Evolutionary conservation across 1,140 invertebrate genomes (phyloP).

Genomic region (Teleogryllus occipitalis): DNA sequence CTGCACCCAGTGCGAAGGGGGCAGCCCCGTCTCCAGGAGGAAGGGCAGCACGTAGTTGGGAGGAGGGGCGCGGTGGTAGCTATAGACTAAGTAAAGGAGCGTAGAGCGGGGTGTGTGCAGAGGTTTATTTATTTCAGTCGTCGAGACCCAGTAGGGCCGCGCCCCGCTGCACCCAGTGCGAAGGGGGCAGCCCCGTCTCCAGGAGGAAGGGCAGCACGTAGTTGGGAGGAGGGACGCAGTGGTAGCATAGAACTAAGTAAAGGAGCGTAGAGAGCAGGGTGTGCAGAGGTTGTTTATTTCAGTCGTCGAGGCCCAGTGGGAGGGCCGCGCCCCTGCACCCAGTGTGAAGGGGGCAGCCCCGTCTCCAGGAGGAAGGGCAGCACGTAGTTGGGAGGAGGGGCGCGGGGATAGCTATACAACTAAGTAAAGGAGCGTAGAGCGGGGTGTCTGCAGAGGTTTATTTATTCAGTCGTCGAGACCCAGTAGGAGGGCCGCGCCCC

Average conservation of each 20-base stretch:
- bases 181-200: slow-evolving; percentile 54
- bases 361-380: slow-evolving; percentile 70
- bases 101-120: no score
- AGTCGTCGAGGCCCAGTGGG: slow-evolving; percentile 69
- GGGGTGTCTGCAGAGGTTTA: no score
- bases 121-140: slow-evolving; percentile 39
- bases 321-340: slow-evolving; percentile 83
- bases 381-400: slow-evolving; percentile 86
- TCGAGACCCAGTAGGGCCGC: slow-evolving; percentile 74
- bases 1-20: slow-evolving; percentile 78
- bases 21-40: no score
- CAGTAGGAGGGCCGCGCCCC: slow-evolving; percentile 77
- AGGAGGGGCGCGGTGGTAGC: no score
- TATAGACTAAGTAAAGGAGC: no score
- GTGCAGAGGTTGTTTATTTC: slow-evolving; percentile 24
- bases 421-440: no score
- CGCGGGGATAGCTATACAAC: slow-evolving; percentile 52
- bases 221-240: no score
- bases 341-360: slow-evolving; percentile 59
- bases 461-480: slow-evolving; percentile 58
- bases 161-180: slow-evolving; percentile 84
- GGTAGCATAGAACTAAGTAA: no score
- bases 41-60: no score
- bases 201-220: slow-evolving; percentile 74
- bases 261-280: no score